These are phyloP conservation scores for Perca flavescens DNA, from an alignment of 2,113 vertebrate genomes.

Conservation along the genomic window DNA sequence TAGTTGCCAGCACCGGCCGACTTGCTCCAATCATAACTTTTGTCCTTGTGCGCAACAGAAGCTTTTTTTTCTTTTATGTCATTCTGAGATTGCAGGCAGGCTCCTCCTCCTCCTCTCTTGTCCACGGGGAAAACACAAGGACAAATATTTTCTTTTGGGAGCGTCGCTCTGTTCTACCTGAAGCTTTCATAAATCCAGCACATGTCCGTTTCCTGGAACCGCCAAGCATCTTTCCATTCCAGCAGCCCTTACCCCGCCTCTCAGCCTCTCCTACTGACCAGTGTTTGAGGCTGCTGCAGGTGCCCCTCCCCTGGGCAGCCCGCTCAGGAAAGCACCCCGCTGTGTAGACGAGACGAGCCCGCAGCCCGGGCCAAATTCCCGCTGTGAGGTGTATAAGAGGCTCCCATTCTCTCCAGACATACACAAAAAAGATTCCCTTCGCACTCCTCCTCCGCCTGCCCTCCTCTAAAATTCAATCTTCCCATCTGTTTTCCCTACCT, in stretches of 20 bases:
- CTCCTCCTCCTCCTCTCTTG: conserved; percentile 38
- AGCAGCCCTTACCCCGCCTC: conserved; percentile 55
- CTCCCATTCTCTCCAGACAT: conserved; percentile 83
- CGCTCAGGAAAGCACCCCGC: conserved; percentile 86
- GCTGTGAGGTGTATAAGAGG: conserved; percentile 86
- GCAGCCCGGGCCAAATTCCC: conserved; percentile 79
- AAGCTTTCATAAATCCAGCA: conserved; percentile 81
- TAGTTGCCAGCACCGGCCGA: conserved; percentile 64
- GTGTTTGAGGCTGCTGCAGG: conserved; percentile 84
- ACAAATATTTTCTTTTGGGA: conserved; percentile 69
- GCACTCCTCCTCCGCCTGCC: conserved; percentile 58
- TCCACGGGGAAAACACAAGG: conserved; percentile 38
- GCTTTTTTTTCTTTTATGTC: conserved; percentile 57
- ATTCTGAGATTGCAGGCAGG: conserved; percentile 41
- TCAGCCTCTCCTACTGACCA: conserved; percentile 69
- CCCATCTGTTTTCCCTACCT: conserved; percentile 85
- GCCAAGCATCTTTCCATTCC: conserved; percentile 83
- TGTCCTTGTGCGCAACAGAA: conserved; percentile 56
- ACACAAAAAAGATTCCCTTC: conserved; percentile 77
- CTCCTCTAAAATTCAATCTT: conserved; percentile 78
- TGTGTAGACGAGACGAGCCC: conserved; percentile 86
- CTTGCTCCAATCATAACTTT: conserved; percentile 82
- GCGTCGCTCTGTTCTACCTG: conserved; percentile 79
- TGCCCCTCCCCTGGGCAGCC: conserved; percentile 88
- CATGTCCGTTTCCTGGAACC: conserved; percentile 84